Percentiles rank a stretch among this genome's conserved stretches.
phyloP scores from a whole-genome alignment of 2,113 vertebrate genomes.

The Burhinus oedicnemus region DNA sequence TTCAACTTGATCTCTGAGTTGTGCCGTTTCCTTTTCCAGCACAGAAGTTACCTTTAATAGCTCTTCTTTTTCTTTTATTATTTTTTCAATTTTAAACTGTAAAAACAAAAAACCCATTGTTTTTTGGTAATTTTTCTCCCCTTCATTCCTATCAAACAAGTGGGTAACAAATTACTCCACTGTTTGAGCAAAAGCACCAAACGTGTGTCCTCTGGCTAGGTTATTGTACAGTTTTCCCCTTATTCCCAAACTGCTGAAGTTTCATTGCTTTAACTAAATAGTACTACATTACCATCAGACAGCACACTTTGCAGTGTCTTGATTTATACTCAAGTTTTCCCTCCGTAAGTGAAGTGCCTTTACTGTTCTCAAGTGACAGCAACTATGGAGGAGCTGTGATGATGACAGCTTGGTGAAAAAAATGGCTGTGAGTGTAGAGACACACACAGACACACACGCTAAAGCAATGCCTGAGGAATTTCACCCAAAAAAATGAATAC shows the following conservation, averaged over 20 bases:
- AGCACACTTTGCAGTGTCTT: not conserved
- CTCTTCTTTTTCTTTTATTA: conserved; percentile 91
- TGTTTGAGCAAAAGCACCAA: not conserved
- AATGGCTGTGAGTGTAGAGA: not conserved
- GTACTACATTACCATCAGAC: not conserved
- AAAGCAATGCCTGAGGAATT: not conserved
- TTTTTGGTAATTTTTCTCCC: not conserved
- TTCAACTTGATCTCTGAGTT: conserved; percentile 86
- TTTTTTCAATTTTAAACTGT: conserved; percentile 95
- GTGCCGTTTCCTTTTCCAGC: conserved; percentile 86
- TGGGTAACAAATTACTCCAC: not conserved
- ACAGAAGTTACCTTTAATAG: conserved; percentile 83
- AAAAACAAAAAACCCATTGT: not conserved
- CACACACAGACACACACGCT: not conserved
- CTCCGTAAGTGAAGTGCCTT: not conserved
- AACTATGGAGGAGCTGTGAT: not conserved
- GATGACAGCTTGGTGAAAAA: not conserved
- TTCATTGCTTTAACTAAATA: not conserved
- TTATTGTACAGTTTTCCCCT: not conserved
- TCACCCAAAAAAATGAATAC: not conserved
- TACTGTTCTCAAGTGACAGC: not conserved
- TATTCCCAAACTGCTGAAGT: not conserved
- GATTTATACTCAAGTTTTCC: not conserved
- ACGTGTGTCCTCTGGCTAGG: not conserved
- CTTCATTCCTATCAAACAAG: not conserved